Percentiles rank a stretch among this genome's conserved stretches.
phyloP scores from a whole-genome alignment of 2,797 vertebrate species.

The Pogonophryne albipinna region DNA sequence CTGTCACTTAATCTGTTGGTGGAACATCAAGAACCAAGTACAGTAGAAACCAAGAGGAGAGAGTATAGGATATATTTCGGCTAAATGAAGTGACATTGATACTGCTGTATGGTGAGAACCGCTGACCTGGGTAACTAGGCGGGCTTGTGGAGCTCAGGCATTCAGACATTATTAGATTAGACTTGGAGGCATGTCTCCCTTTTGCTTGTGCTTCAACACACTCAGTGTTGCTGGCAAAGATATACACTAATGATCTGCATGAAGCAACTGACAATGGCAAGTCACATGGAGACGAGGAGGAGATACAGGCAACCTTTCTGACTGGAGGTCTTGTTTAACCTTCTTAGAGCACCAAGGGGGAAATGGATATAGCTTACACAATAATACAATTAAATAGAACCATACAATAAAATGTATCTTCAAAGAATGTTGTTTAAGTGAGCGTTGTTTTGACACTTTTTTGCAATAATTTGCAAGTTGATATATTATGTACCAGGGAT shows the following conservation, averaged over 20 bases:
- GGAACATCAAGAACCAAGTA: neutral
- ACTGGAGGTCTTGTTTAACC: neutral
- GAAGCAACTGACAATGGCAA: slow-evolving; percentile 13
- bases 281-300: slow-evolving; percentile 7
- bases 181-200: slow-evolving; percentile 35
- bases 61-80: neutral
- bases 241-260: slow-evolving; percentile 26
- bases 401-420: neutral
- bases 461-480: too few relatives aligned
- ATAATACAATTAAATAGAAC: neutral
- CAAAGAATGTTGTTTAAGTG: neutral
- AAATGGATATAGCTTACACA: neutral
- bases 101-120: slow-evolving; percentile 7
- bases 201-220: slow-evolving; percentile 42
- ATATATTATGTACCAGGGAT: neutral
- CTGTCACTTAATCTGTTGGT: too few relatives aligned
- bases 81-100: slow-evolving; percentile 30
- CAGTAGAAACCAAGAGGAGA: neutral
- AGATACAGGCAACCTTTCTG: neutral
- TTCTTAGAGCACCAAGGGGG: neutral
- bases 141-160: slow-evolving; percentile 36
- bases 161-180: slow-evolving; percentile 66
- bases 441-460: too few relatives aligned
- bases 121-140: slow-evolving; percentile 31
- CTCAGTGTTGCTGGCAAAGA: slow-evolving; percentile 13